A percentile compares a stretch with the other conserved stretches of the same genome.
Conservation (phyloP, 2,797 vertebrate species). For the Melanotaenia pygmaea region DNA sequence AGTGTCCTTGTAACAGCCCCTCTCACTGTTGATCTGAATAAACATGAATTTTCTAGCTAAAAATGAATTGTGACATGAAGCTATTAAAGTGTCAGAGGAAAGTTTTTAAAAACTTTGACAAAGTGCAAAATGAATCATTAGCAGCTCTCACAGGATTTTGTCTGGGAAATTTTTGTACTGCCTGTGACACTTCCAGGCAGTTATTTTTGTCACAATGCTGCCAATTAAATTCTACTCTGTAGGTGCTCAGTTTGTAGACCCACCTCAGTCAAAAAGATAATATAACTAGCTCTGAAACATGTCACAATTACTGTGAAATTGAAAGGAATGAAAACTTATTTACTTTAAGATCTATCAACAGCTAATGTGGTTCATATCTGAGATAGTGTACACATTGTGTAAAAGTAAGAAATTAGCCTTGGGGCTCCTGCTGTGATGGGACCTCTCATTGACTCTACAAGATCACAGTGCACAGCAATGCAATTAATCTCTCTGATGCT, state of each 20-base stretch:
- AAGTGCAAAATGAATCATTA: constrained; percentile 66
- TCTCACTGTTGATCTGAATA: constrained; percentile 8
- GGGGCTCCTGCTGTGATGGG: constrained; percentile 3
- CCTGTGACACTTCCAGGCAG: constrained; percentile 38
- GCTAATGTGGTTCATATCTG: constrained; percentile 6
- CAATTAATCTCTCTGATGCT: constrained; percentile 15
- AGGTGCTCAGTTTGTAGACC: constrained; percentile 41
- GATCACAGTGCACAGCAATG: constrained; percentile 11
- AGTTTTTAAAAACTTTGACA: constrained; percentile 61
- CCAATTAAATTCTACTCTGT: constrained; percentile 67
- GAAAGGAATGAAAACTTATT: constrained; percentile 7
- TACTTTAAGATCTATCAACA: background rate
- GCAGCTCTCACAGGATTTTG: constrained; percentile 53
- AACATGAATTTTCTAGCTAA: constrained; percentile 10
- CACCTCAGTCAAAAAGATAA: constrained; percentile 16
- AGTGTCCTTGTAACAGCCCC: constrained; percentile 32
- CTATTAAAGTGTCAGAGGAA: constrained; percentile 47
- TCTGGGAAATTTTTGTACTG: constrained; percentile 17
- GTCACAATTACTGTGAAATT: constrained; percentile 6
- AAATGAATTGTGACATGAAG: constrained; percentile 52
- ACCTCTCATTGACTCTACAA: constrained; percentile 14
- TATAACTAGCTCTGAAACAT: constrained; percentile 1
- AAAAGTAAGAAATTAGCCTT: background rate
- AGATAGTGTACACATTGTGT: background rate
- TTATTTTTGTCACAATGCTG: constrained; percentile 63